phyloP scores from a whole-genome alignment of 2,113 vertebrate species.

The Anhinga anhinga region DNA sequence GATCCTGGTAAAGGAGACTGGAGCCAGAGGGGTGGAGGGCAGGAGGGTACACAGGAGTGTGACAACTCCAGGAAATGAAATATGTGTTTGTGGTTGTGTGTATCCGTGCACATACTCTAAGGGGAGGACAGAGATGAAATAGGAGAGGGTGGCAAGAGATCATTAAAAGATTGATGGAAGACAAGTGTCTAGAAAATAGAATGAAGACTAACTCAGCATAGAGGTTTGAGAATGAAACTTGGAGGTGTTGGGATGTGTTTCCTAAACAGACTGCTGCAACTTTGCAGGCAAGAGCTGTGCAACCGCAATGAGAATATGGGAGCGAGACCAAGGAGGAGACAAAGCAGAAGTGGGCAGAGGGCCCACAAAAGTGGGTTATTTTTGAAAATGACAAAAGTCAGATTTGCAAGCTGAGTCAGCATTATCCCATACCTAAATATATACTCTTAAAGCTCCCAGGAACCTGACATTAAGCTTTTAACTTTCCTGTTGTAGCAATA shows the following conservation, averaged over 20 bases:
- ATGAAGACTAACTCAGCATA: not conserved
- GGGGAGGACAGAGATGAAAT: not conserved
- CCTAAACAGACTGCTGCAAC: not conserved
- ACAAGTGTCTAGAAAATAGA: not conserved
- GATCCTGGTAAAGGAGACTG: not conserved
- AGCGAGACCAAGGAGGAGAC: not conserved
- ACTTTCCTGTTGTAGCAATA: not conserved
- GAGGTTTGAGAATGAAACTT: not conserved
- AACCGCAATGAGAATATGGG: not conserved
- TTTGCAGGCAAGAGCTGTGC: not conserved
- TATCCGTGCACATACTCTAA: rapidly evolving
- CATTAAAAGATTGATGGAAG: not conserved
- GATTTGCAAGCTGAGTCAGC: not conserved
- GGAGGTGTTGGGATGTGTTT: not conserved
- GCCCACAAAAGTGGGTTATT: not conserved
- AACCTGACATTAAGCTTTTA: not conserved
- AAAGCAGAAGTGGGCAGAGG: not conserved
- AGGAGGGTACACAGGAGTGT: not conserved
- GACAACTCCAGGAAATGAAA: not conserved
- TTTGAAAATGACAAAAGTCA: not conserved
- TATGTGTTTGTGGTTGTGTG: not conserved
- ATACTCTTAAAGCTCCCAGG: not conserved
- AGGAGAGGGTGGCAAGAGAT: not conserved
- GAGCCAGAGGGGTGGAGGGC: not conserved
- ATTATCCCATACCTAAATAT: not conserved